Evolutionary conservation across 2,888 invertebrate genomes (phyloP).

Genomic region (Teinopalpus imperialis): DNA sequence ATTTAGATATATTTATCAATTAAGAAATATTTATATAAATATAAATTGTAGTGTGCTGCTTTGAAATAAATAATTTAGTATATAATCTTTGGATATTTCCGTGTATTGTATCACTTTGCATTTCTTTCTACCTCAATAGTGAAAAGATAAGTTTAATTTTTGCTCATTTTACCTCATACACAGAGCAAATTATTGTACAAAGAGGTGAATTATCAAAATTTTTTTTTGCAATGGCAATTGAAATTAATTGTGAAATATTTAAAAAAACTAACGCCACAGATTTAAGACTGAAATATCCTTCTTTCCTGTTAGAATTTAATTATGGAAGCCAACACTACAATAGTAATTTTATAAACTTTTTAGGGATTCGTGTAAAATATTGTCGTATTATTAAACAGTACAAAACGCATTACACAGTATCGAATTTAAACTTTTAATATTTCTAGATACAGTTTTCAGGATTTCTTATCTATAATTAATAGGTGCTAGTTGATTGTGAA

Average conservation of each 20-base stretch:
- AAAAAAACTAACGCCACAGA: conserved; percentile 28
- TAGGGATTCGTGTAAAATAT: conserved; percentile 31
- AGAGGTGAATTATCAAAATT: too few relatives aligned
- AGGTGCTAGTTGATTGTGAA: conserved; percentile 67
- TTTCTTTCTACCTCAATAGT: conserved; percentile 53
- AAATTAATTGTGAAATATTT: conserved; percentile 1
- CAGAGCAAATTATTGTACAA: too few relatives aligned
- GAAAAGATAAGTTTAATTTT: conserved; percentile 19
- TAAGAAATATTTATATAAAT: neutral
- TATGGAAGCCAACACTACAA: too few relatives aligned
- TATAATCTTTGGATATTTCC: conserved; percentile 8
- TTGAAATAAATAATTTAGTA: too few relatives aligned
- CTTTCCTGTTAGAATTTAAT: neutral
- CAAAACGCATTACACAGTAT: conserved; percentile 44
- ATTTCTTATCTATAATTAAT: conserved; percentile 35
- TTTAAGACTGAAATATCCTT: conserved; percentile 45
- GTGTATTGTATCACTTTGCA: conserved; percentile 33
- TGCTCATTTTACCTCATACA: conserved; percentile 31
- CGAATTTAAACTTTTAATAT: conserved; percentile 34
- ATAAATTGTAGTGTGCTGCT: conserved; percentile 22
- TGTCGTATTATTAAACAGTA: conserved; percentile 58
- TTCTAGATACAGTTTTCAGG: conserved; percentile 16
- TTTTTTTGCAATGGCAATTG: neutral
- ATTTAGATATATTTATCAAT: conserved; percentile 18
- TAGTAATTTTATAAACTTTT: conserved; percentile 23